Evolutionary conservation across 2,797 vertebrate genomes (phyloP).

Genomic region (Cichlasoma orientale): DNA sequence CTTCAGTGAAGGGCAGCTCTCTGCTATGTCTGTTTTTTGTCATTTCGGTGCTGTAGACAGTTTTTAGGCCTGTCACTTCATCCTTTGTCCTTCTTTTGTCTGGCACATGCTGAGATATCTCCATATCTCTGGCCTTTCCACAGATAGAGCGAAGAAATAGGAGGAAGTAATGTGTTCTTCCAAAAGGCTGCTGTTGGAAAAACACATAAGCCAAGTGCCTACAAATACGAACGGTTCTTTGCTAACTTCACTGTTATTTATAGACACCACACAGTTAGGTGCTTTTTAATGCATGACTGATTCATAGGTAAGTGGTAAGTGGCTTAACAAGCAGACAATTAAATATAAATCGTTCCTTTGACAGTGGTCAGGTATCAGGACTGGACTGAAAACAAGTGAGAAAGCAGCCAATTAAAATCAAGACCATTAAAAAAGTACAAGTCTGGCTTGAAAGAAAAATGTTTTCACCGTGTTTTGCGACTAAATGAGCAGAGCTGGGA

Average conservation of each 20-base stretch:
- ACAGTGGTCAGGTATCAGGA: fast-evolving
- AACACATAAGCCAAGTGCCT: neutral
- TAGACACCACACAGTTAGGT: neutral
- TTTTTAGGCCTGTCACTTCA: neutral
- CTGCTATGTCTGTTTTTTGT: no score
- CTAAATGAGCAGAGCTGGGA: neutral
- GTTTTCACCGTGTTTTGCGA: neutral
- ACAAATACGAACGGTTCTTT: neutral
- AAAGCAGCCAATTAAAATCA: neutral
- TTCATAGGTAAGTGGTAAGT: neutral
- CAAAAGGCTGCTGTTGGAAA: neutral
- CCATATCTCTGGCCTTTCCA: neutral
- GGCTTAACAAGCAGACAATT: neutral
- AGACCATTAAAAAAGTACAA: fast-evolving
- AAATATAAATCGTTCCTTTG: neutral
- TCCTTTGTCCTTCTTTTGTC: neutral
- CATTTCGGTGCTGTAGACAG: neutral
- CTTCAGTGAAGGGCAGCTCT: no score
- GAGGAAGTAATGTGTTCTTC: neutral
- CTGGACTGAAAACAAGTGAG: neutral
- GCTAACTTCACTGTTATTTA: neutral
- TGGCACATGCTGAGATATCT: neutral
- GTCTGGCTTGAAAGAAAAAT: neutral
- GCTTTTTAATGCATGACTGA: neutral
- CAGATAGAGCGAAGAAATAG: neutral